phyloP scores from a whole-genome alignment of 1,140 invertebrate species.

The Drosophila elegans region DNA sequence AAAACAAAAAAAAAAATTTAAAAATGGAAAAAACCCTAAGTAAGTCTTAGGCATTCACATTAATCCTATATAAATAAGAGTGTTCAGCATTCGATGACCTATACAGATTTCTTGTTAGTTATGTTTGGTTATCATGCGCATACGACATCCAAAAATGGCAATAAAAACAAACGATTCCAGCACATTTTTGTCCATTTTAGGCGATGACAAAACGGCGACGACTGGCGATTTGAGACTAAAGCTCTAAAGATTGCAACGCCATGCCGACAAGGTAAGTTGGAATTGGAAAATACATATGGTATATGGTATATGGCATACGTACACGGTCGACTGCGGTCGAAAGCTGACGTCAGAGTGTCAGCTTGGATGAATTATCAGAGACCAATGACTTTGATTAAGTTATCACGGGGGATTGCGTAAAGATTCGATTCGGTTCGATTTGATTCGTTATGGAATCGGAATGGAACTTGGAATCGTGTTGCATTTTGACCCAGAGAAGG shows the following conservation, averaged over 20 bases:
- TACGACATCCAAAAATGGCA: conserved; percentile 44
- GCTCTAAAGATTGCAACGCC: conserved; percentile 26
- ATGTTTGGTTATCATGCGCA: conserved; percentile 35
- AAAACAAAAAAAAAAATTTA: too few relatives aligned
- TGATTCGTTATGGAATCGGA: conserved; percentile 7
- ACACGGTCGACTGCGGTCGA: conserved; percentile 52
- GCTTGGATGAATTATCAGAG: conserved; percentile 17
- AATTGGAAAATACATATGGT: background rate
- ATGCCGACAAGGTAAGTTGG: conserved; percentile 28
- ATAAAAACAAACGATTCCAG: conserved; percentile 59
- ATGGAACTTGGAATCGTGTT: conserved; percentile 1
- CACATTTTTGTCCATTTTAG: conserved; percentile 74
- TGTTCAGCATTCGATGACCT: conserved; percentile 20
- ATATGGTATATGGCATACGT: conserved; percentile 2
- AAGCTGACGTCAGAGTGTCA: conserved; percentile 46
- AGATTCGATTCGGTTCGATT: conserved; percentile 27
- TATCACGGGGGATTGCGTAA: conserved; percentile 51
- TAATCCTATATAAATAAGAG: conserved; percentile 7
- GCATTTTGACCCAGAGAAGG: conserved; percentile 19
- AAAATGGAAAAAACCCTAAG: too few relatives aligned
- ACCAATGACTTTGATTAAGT: conserved; percentile 63
- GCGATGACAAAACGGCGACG: conserved; percentile 53
- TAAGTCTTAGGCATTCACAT: too few relatives aligned
- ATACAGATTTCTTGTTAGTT: background rate
- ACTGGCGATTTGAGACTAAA: conserved; percentile 5